Base-by-base conservation (phyloP, 2,113 vertebrate species). In the Copsychus sechellarum region DNA sequence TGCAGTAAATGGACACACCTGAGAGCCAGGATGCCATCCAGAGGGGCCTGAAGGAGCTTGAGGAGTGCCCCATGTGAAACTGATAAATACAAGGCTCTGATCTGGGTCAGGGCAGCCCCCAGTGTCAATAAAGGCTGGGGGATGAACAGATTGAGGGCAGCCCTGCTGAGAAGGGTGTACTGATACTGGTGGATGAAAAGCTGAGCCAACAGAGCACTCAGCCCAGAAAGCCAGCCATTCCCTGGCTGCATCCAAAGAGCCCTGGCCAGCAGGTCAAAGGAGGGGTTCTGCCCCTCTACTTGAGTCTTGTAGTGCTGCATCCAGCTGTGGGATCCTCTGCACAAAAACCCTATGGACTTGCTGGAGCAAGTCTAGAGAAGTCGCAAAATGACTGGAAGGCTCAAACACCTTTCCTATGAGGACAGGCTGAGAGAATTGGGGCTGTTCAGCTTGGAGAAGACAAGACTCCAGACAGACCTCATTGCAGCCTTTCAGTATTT, bases 21-120 rank as follows among this genome's bases (percentile, higher is more conserved):
- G 26, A 33, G 33, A 66, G 40, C 26, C 0, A 0, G 29, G 12
- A 42, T 6, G 3, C 14, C 53, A 22, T 47, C n/a, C 70, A 76
- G 54, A 38, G 43, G 16, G 29, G 22, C 16, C n/a, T 18, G 38
- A 40, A 31, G 2, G 31, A 54, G 14, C 45, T 38, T 31, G 38
- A 60, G 61, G 61, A 53, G 6, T 15, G 45, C 7, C 4, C 47
- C 21, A 4, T n/a, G 28, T 40, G 45, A 40, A 53, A 40, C 2
- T 25, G 38, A 1, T 29, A 8, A 38, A n/a, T n/a, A 38, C 33
- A 38, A 58, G 45, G 19, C 43, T 16, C 43, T 80, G 42, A 57
- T 22, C 42, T 57, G 50, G 48, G 74, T 66, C 36, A 38, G 51
- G 33, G 43, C 58, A 65, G 36, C 22, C 22, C 58, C 31, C 13